Evolutionary conservation across 2,888 invertebrate genomes (phyloP), one percentile per base, ranked within the genome.

Genomic region (Macrosiphum euphorbiae): DNA sequence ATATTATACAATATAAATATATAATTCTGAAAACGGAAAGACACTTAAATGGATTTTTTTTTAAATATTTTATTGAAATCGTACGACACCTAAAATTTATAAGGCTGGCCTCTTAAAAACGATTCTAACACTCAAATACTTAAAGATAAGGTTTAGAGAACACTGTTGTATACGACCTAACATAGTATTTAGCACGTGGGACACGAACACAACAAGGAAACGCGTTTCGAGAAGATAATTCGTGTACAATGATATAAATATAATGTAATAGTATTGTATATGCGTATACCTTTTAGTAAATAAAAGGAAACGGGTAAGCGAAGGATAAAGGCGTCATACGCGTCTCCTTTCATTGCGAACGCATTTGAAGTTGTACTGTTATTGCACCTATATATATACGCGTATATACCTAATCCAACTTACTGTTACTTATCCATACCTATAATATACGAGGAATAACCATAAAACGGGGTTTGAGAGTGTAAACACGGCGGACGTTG

Each of bases 391-490:
- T 20, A 41, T 89, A 67, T 10, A 20, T 20, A 61, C 41, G n/a
- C 16, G 52, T 28, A n/a, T 61, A 61, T 11, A 35, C 35, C 35
- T 78, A 35, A 78, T 20, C 1, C 78, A 78, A 78, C 35, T n/a
- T n/a, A n/a, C n/a, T 78, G 35, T 78, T 78, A 41, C 35, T 20
- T 78, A 78, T 1, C 7, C 11, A 47, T 47, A 52, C 26, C 55
- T 55, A 24, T 55, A 52, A 13, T 67, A 7, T 20, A 50, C 26
- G 58, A 41, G 4, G 7, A 26, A 91, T 87, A 92, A 50, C 47
- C 92, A 87, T 92, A 92, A 92, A 92, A 92, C 55, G 35, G 26
- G 67, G 16, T 87, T 28, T 47, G 35, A 35, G 55, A 44, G 11
- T 61, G 28, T 92, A 61, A 92, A 87, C 55, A 91, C 58, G 78